Conservation (phyloP, 2,797 vertebrate genomes). For the Paramormyrops hopkinsi region DNA sequence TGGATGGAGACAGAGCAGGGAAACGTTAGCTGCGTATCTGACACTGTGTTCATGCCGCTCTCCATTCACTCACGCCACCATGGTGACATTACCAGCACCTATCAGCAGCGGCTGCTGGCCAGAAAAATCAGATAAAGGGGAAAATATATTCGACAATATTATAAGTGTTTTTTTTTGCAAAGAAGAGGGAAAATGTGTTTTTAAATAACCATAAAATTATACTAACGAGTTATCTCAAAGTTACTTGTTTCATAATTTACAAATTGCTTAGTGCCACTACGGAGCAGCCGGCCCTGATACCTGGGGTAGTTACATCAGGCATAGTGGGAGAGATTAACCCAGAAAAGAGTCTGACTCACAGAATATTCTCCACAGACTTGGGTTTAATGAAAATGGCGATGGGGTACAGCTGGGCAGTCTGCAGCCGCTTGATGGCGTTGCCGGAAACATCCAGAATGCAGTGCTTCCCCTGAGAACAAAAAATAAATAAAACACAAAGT, state of each 20-base stretch:
- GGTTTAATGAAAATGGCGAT: slow-evolving; percentile 95
- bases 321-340: background rate
- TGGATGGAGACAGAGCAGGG: slow-evolving; percentile 42
- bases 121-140: background rate
- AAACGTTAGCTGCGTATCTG: background rate
- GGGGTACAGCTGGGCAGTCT: slow-evolving; percentile 86
- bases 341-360: slow-evolving; percentile 66
- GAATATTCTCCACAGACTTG: slow-evolving; percentile 92
- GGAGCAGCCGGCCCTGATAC: background rate
- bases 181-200: background rate
- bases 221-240: background rate
- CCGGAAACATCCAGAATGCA: slow-evolving; percentile 97
- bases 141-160: background rate
- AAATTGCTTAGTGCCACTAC: background rate
- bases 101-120: background rate
- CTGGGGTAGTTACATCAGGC: background rate
- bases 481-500: background rate
- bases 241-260: background rate
- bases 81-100: background rate
- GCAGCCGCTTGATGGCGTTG: slow-evolving; percentile 94
- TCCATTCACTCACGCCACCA: background rate
- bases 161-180: background rate
- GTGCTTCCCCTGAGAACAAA: slow-evolving; percentile 79
- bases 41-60: background rate
- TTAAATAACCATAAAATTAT: background rate